Evolutionary conservation across 2,797 vertebrate species (phyloP).

Genomic region (Sardinella longiceps): DNA sequence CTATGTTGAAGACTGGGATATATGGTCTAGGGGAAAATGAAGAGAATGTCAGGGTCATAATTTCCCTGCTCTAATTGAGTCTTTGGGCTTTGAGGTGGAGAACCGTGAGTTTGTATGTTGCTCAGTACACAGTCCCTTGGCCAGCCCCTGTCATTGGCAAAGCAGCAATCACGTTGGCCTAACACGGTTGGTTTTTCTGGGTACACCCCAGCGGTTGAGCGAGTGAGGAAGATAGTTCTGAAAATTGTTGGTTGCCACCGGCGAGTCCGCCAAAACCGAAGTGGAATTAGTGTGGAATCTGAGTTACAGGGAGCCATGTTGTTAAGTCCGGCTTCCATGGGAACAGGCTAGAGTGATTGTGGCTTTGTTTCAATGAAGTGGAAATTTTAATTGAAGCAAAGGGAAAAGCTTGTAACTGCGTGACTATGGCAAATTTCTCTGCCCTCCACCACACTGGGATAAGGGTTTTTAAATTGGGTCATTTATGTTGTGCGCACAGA

Average conservation of each 20-base stretch:
- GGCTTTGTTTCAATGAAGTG: neutral
- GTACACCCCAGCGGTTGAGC: neutral
- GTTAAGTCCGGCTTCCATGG: neutral
- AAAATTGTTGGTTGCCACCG: slow-evolving; percentile 1
- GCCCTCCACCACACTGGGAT: neutral
- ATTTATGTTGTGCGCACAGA: neutral
- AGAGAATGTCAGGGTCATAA: neutral
- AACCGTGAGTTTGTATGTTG: neutral
- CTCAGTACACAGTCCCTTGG: neutral
- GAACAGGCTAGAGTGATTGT: neutral
- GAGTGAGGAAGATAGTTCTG: slow-evolving; percentile 23
- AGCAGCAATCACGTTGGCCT: neutral
- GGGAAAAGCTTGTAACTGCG: neutral
- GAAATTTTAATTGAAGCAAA: neutral
- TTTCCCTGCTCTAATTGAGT: neutral
- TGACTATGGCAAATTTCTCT: neutral
- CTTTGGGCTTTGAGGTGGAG: slow-evolving; percentile 13
- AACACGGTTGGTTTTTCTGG: slow-evolving; percentile 10
- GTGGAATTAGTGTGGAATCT: slow-evolving; percentile 17
- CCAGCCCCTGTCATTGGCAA: neutral
- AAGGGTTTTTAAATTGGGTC: neutral
- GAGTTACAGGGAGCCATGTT: neutral
- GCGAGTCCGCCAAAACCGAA: neutral
- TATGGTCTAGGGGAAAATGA: neutral
- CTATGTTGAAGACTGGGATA: neutral